These are phyloP conservation scores for Tachycineta bicolor DNA, from an alignment of 2,113 vertebrate species.

Conservation along the genomic window DNA sequence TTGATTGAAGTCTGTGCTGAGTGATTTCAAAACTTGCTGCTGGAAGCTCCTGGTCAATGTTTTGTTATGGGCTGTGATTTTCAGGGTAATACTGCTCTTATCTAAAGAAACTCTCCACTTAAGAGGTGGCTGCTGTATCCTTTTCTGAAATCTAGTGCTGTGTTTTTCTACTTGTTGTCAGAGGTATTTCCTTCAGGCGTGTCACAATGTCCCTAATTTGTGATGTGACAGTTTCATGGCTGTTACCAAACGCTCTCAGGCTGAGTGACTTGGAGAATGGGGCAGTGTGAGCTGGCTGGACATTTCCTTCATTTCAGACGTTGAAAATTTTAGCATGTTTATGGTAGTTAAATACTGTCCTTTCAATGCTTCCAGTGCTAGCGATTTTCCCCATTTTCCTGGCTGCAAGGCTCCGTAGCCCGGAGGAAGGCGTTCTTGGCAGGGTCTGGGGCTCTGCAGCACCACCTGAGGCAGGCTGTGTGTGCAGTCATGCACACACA, in stretches of 20 bases:
- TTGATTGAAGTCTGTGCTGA: neutral
- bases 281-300: neutral
- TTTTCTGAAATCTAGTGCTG: neutral
- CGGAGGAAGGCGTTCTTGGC: neutral
- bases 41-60: neutral
- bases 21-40: neutral
- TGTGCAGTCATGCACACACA: neutral
- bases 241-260: fast-evolving
- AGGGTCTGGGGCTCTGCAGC: neutral
- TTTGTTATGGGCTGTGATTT: neutral
- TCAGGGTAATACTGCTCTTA: neutral
- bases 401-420: neutral
- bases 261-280: neutral
- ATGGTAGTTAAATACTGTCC: neutral
- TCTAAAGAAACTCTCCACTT: neutral
- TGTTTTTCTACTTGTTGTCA: neutral
- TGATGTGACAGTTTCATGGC: neutral
- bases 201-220: neutral
- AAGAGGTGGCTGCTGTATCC: neutral
- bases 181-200: neutral
- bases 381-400: neutral
- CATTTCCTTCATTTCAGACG: neutral
- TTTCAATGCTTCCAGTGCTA: neutral
- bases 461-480: neutral
- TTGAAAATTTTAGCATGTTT: neutral